phyloP scores from a whole-genome alignment of 92 coral and sea anemone species.

The Nematostella vectensis region DNA sequence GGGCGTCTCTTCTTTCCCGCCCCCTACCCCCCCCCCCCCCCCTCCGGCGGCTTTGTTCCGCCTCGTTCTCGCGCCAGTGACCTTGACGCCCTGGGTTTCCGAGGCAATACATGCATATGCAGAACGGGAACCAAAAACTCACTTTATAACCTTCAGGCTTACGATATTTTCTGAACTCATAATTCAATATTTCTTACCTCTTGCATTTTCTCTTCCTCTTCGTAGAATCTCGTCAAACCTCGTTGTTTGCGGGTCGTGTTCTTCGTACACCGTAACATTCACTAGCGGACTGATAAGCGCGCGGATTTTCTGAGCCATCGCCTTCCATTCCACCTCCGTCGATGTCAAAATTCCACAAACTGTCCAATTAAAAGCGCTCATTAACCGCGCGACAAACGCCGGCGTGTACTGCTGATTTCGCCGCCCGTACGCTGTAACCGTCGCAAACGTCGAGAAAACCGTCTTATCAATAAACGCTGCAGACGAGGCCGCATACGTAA shows the following conservation, averaged over 20 bases:
- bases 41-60: too few relatives aligned
- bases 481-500: conserved; percentile 66
- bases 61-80: too few relatives aligned
- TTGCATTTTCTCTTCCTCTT: conserved; percentile 32
- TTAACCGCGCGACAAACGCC: conserved; percentile 21
- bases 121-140: too few relatives aligned
- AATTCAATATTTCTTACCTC: conserved; percentile 63
- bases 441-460: conserved; percentile 38
- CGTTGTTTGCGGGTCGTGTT: conserved; percentile 30
- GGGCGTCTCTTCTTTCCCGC: too few relatives aligned
- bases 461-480: conserved; percentile 44
- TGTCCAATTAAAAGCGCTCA: conserved; percentile 64
- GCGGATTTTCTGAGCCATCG: conserved; percentile 45
- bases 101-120: too few relatives aligned
- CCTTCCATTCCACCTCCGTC: conserved; percentile 58
- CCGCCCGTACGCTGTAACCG: conserved; percentile 67
- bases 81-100: too few relatives aligned
- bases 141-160: too few relatives aligned
- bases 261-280: conserved; percentile 41
- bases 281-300: conserved; percentile 8
- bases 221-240: conserved; percentile 25
- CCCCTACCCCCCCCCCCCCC: too few relatives aligned
- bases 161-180: too few relatives aligned
- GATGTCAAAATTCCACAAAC: conserved; percentile 56
- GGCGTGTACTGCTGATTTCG: conserved; percentile 48